Evolutionary conservation across 2,113 vertebrate species (phyloP).

Genomic region (Pampusana beccarii): DNA sequence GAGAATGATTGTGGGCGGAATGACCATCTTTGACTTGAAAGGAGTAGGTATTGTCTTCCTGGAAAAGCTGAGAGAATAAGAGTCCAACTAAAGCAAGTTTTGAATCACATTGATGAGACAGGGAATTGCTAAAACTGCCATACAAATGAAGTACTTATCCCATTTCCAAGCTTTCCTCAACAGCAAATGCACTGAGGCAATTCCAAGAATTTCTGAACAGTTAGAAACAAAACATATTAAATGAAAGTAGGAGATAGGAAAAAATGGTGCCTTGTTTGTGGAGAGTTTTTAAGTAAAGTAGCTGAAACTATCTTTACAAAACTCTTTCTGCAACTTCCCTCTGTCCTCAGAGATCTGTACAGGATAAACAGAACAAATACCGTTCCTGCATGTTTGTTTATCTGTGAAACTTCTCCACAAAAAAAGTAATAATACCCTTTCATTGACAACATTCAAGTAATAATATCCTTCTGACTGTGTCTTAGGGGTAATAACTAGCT

Average conservation of each 20-base stretch:
- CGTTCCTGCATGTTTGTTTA: conserved; percentile 65
- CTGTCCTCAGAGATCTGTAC: conserved; percentile 28
- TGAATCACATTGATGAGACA: background rate
- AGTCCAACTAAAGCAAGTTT: background rate
- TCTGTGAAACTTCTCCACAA: conserved; percentile 64
- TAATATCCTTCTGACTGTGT: conserved; percentile 71
- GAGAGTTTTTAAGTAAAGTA: conserved; percentile 48
- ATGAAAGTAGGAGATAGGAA: background rate
- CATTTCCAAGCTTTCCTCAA: background rate
- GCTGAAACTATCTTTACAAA: background rate
- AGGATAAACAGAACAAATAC: conserved; percentile 67
- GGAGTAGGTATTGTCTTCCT: background rate
- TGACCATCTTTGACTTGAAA: background rate
- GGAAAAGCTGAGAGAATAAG: background rate
- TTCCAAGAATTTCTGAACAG: background rate
- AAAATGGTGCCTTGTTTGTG: background rate
- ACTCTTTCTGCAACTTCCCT: conserved; percentile 9
- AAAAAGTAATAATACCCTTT: conserved; percentile 75
- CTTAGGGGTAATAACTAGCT: conserved; percentile 71
- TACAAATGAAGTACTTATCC: background rate
- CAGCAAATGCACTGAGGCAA: background rate
- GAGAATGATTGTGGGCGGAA: background rate
- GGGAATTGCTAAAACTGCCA: background rate
- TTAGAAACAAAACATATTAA: background rate
- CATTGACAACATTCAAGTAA: conserved; percentile 73